A percentile compares a stretch with the other conserved stretches of the same genome.
phyloP scores from a whole-genome alignment of 2,113 vertebrate species.

The Cryptomyrus ogoouensis region DNA sequence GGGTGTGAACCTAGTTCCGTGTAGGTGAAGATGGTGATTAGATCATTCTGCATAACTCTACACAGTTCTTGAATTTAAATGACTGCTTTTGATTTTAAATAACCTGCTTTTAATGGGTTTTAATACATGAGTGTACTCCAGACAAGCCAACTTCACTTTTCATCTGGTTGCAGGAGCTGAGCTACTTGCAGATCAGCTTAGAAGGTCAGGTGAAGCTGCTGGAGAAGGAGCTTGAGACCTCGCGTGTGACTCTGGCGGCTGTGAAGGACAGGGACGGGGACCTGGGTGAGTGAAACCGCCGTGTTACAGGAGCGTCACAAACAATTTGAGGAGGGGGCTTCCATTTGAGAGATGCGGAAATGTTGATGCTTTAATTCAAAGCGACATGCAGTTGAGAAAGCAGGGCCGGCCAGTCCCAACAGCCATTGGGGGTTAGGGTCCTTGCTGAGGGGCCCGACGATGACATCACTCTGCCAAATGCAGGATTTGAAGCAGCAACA shows the following conservation, averaged over 20 bases:
- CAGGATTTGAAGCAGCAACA: not conserved
- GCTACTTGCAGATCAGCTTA: conserved; percentile 54
- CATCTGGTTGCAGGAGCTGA: conserved; percentile 53
- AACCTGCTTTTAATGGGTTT: not conserved
- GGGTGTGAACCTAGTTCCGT: not conserved
- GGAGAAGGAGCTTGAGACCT: conserved; percentile 54
- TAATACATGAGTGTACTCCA: not conserved
- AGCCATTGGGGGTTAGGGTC: not conserved
- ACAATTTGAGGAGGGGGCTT: too few species aligned
- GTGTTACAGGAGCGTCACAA: not conserved
- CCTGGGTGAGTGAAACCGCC: conserved; percentile 49
- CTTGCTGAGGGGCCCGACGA: not conserved
- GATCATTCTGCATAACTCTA: not conserved
- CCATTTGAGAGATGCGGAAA: not conserved
- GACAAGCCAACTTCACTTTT: not conserved
- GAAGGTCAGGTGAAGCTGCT: conserved; percentile 55
- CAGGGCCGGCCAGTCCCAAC: not conserved
- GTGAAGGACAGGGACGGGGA: conserved; percentile 59
- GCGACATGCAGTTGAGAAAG: not conserved
- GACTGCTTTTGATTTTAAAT: not conserved
- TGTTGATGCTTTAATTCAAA: not conserved
- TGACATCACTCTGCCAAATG: not conserved
- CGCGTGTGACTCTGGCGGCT: conserved; percentile 39
- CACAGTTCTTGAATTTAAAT: not conserved
- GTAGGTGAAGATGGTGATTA: not conserved